Evolutionary conservation across 2,888 invertebrate genomes (phyloP).

Genomic region (Apotomis turbidana): DNA sequence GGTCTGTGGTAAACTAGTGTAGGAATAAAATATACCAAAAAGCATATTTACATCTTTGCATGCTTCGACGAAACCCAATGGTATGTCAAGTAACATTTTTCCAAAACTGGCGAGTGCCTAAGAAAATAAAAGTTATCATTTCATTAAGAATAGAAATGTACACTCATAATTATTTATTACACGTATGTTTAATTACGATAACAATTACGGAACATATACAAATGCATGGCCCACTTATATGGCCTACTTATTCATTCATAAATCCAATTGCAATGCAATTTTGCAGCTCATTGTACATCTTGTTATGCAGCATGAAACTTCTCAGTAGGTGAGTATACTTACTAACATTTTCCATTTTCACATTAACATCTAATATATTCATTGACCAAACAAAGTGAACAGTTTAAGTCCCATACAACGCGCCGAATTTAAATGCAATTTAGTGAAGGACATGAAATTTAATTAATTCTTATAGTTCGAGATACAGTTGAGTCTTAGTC

Average conservation of each 20-base stretch:
- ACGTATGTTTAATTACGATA: too few species aligned
- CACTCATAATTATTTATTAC: too few species aligned
- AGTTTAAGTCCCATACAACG: neutral
- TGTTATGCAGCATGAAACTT: conserved; percentile 26
- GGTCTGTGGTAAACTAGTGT: neutral
- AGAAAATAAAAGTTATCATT: conserved; percentile 26
- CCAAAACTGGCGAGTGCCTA: conserved; percentile 63
- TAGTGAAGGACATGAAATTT: neutral
- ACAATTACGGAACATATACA: too few species aligned
- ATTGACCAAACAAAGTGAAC: neutral
- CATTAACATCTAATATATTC: conserved; percentile 14
- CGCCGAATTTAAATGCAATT: neutral
- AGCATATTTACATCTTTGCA: conserved; percentile 62
- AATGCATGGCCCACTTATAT: too few species aligned
- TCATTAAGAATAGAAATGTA: neutral
- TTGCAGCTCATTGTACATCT: conserved; percentile 13
- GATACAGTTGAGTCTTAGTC: too few species aligned
- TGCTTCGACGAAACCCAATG: conserved; percentile 63
- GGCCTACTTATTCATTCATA: too few species aligned
- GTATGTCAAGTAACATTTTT: conserved; percentile 64
- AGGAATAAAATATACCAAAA: neutral
- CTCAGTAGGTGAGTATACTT: conserved; percentile 3
- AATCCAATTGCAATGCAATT: neutral
- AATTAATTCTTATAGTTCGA: too few species aligned
- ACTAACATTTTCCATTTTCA: conserved; percentile 37